These are phyloP conservation scores for Xestia c-nigrum DNA, from an alignment of 2,888 invertebrate species.

Conservation along the genomic window DNA sequence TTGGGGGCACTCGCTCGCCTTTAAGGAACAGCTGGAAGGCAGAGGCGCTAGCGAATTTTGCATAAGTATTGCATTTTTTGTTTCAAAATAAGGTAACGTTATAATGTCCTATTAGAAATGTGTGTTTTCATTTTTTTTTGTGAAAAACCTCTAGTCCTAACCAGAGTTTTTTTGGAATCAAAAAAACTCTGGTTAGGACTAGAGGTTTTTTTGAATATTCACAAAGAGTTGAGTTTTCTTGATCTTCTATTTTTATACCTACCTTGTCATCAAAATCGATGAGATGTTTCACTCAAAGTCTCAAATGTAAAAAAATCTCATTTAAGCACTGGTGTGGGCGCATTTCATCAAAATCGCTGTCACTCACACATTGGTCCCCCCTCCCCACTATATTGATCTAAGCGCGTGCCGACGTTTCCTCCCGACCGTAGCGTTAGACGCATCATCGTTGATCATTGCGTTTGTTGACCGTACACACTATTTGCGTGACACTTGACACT, in stretches of 20 bases:
- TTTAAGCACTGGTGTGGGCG: neutral
- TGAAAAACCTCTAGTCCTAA: no score
- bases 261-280: neutral
- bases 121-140: no score
- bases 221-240: no score
- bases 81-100: neutral
- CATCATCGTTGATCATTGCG: constrained; percentile 70
- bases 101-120: neutral
- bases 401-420: constrained; percentile 70
- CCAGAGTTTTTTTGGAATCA: no score
- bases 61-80: neutral
- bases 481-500: constrained; percentile 69
- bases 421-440: constrained; percentile 54
- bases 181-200: no score
- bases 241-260: neutral
- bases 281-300: neutral
- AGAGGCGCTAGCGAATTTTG: constrained; percentile 48
- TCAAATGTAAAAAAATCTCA: neutral
- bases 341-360: constrained; percentile 16
- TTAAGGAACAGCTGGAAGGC: constrained; percentile 25
- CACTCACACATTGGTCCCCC: constrained; percentile 24
- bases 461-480: constrained; percentile 69
- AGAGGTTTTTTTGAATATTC: no score
- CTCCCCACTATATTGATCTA: constrained; percentile 64
- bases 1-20: constrained; percentile 79